Evolutionary conservation across 37 sponge, comb jelly and placozoan genomes (phyloP).

Genomic region (Eunapius fragilis): DNA sequence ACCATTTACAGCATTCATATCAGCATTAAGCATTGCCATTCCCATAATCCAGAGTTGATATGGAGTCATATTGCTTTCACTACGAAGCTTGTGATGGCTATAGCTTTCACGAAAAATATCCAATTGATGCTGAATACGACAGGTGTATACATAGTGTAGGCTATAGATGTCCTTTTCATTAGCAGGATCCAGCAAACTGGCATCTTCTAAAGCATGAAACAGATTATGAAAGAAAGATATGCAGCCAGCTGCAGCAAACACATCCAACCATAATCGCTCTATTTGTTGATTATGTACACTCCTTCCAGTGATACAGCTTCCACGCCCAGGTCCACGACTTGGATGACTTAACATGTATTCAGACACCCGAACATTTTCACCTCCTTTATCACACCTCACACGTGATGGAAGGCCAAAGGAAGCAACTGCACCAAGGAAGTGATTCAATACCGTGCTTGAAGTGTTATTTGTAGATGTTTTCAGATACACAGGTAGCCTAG

Average conservation of each 20-base stretch:
- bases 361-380: slow-evolving; percentile 63
- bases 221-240: not conserved
- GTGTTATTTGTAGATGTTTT: slow-evolving; percentile 38
- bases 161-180: not conserved
- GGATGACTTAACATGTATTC: slow-evolving; percentile 66
- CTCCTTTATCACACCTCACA: slow-evolving; percentile 64
- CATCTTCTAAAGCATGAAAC: not conserved
- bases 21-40: not conserved
- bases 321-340: slow-evolving; percentile 43
- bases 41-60: not conserved
- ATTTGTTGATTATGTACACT: slow-evolving; percentile 29
- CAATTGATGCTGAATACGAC: not conserved
- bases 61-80: not conserved
- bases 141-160: not conserved
- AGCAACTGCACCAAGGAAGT: slow-evolving; percentile 31
- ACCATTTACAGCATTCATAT: not conserved
- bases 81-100: not conserved
- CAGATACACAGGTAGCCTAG: slow-evolving; percentile 52
- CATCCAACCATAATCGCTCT: slow-evolving; percentile 12
- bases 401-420: slow-evolving; percentile 53
- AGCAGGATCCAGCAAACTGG: not conserved
- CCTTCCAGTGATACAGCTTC: slow-evolving; percentile 57
- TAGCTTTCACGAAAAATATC: not conserved
- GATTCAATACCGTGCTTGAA: slow-evolving; percentile 29
- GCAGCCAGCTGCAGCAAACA: slow-evolving; percentile 6